phyloP scores from a whole-genome alignment of 1,140 invertebrate species.

The Cardiocondyla obscurior region DNA sequence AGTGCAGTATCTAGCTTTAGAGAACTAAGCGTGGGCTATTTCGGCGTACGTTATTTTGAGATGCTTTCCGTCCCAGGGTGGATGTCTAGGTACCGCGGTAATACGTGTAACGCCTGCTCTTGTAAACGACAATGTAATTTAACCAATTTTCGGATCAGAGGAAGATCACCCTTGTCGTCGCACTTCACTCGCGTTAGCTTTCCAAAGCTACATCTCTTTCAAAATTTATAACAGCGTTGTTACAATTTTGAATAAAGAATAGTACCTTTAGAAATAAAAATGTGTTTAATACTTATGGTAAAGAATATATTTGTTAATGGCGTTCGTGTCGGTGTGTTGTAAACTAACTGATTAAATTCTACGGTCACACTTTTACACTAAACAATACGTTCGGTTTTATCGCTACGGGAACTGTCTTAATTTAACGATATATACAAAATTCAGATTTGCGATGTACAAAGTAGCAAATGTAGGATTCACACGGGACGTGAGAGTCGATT shows the following conservation, averaged over 20 bases:
- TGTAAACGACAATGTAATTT: not conserved
- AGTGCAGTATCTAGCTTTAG: constrained; percentile 46
- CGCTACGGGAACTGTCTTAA: constrained; percentile 62
- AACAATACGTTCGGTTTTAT: constrained; percentile 6
- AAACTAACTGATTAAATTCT: constrained; percentile 34
- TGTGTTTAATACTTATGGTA: not conserved
- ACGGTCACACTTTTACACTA: not conserved
- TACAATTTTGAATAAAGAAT: not conserved
- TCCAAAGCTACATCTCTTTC: not conserved
- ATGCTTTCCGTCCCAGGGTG: not conserved
- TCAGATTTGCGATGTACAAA: constrained; percentile 51
- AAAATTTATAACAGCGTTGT: not conserved
- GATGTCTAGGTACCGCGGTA: not conserved
- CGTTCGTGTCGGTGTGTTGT: constrained; percentile 1
- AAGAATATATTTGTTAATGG: constrained; percentile 51
- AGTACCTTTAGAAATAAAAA: not conserved
- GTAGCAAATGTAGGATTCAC: constrained; percentile 25
- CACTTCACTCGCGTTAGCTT: too few relatives aligned
- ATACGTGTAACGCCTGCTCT: not conserved
- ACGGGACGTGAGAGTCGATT: not conserved
- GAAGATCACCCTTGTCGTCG: not conserved
- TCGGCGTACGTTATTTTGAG: constrained; percentile 75
- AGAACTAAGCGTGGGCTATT: constrained; percentile 67
- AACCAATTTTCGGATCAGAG: not conserved
- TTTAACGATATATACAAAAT: constrained; percentile 78